Conservation (phyloP, 2,113 vertebrate species). For the Penelope pileata region DNA sequence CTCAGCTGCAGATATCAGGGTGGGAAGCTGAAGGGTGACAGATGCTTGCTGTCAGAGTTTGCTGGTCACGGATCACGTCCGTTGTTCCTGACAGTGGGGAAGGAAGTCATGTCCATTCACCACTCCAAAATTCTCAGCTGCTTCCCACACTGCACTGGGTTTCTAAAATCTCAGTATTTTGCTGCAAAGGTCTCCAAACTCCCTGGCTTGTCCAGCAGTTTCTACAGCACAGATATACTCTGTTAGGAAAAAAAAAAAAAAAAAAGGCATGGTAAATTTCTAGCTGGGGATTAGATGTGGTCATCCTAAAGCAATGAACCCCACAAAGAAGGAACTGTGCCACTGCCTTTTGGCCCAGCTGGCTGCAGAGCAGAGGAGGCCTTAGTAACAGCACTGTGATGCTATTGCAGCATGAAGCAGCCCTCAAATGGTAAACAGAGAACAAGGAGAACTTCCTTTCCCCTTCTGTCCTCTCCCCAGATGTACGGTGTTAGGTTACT, state of each 20-base stretch:
- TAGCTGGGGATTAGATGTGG: rapidly evolving
- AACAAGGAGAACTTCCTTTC: slow-evolving; percentile 64
- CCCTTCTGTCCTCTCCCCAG: slow-evolving; percentile 57
- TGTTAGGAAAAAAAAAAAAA: too few species aligned
- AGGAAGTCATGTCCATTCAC: not conserved
- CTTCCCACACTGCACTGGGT: not conserved
- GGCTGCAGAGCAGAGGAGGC: not conserved
- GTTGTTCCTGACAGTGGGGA: not conserved
- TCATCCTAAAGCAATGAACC: not conserved
- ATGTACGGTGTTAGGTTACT: slow-evolving; percentile 68
- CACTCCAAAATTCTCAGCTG: not conserved
- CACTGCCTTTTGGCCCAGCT: not conserved
- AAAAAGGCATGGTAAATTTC: not conserved
- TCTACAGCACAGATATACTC: not conserved
- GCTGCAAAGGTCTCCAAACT: not conserved
- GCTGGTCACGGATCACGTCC: not conserved
- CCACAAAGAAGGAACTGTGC: not conserved
- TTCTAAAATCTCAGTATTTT: not conserved
- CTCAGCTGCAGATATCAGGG: not conserved
- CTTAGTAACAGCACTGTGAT: slow-evolving; percentile 14
- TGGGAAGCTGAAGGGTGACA: not conserved
- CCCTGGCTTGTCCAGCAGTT: not conserved
- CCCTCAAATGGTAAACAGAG: slow-evolving; percentile 42
- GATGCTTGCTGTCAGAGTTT: slow-evolving; percentile 9
- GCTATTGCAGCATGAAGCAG: slow-evolving; percentile 5